Evolutionary conservation across 2,113 vertebrate genomes (phyloP).

Genomic region (Vanacampus margaritifer): DNA sequence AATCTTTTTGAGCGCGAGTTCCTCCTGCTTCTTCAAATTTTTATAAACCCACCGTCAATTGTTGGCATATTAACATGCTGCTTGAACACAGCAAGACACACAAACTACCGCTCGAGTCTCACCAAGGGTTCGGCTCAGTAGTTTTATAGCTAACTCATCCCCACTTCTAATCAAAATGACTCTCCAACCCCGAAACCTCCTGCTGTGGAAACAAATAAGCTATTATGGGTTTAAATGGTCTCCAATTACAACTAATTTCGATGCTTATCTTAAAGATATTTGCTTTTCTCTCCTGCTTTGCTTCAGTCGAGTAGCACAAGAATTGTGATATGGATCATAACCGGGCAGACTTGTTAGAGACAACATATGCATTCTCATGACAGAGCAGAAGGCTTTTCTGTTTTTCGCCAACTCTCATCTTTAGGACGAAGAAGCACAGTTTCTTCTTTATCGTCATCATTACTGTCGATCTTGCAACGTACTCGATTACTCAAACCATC

Average conservation of each 20-base stretch:
- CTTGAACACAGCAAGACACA: conserved; percentile 21
- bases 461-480: conserved; percentile 52
- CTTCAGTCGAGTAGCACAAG: conserved; percentile 40
- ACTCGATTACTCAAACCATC: conserved; percentile 57
- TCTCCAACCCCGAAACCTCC: conserved; percentile 46
- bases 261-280: conserved; percentile 61
- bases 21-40: conserved; percentile 28
- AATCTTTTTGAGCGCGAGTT: background rate
- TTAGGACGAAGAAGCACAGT: conserved; percentile 42
- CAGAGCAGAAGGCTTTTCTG: conserved; percentile 18
- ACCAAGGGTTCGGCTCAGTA: conserved; percentile 46
- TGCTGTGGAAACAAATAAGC: conserved; percentile 59
- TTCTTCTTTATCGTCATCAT: conserved; percentile 58
- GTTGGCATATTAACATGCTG: conserved; percentile 34
- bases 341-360: conserved; percentile 32
- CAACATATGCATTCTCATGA: conserved; percentile 42
- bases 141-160: conserved; percentile 66
- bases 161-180: conserved; percentile 65
- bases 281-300: conserved; percentile 56
- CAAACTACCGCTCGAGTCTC: conserved; percentile 27
- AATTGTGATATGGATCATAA: conserved; percentile 45
- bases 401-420: conserved; percentile 39
- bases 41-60: conserved; percentile 39
- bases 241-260: conserved; percentile 68
- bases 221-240: conserved; percentile 71